Evolutionary conservation across 2,113 vertebrate genomes (phyloP), one percentile per base, ranked within the genome.

Genomic region (Montifringilla adamsi): DNA sequence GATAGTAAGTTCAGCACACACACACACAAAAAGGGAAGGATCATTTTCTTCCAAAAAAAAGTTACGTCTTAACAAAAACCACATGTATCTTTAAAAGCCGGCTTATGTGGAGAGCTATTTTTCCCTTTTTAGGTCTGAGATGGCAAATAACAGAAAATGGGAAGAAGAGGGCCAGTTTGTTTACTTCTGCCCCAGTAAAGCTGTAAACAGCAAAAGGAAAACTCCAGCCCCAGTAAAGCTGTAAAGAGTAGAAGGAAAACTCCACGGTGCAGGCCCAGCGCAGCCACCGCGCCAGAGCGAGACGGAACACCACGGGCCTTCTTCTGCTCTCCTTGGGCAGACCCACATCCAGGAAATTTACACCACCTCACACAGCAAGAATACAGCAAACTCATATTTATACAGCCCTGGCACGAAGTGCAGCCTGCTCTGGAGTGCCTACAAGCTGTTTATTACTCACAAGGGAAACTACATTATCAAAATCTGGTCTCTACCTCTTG

Each of bases 301-400:
- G 7, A 33, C 49, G 75, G 85, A 90, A 93, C 62, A 50, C 63
- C 5, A 67, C 0, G 0, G 39, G 55, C 23, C 6, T 50, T 92
- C 20, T 27, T 78, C 83, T 92, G 72, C 67, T 84, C 66, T 72
- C 88, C 84, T 39, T 77, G 90, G 95, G 59, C 79, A 9, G 0
- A 76, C n/a, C 46, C 70, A 76, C 21, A 88, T n/a, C 46, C 90
- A 92, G 79, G 80, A 95, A 86, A 96, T 84, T 84, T 59, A 93
- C 64, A 90, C 44, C 82, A 72, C 74, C 70, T 62, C 86, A 59
- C 1, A 3, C 35, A 88, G 75, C 41, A 88, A 17, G 46, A 92
- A 46, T 9, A 83, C 73, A 59, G 46, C 85, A 90, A 94, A 87
- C 39, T 39, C 82, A 12, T 31, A 84, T 84, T 80, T 7, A 6